Evolutionary conservation across 1,140 invertebrate genomes (phyloP).

Genomic region (Oncopeltus fasciatus): DNA sequence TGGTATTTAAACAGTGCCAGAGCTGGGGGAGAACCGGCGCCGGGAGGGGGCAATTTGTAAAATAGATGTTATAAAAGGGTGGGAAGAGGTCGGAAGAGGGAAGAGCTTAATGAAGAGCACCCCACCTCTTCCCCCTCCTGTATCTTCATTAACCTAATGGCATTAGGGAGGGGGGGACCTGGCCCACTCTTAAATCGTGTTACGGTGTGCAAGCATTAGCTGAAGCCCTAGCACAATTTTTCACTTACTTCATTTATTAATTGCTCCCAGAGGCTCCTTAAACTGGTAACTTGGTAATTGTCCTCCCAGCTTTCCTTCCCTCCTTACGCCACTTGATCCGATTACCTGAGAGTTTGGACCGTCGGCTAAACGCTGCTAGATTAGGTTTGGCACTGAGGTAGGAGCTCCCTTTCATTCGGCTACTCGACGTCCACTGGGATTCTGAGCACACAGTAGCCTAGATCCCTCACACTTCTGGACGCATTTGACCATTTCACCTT

Average conservation of each 20-base stretch:
- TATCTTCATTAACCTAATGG: constrained; percentile 18
- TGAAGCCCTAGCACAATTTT: neutral
- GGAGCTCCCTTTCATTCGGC: too few relatives aligned
- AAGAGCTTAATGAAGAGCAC: constrained; percentile 4
- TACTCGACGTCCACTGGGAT: too few relatives aligned
- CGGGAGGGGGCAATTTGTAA: constrained; percentile 10
- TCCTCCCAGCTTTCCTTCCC: neutral
- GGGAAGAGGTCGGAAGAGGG: constrained; percentile 13
- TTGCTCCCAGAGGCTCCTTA: constrained; percentile 5
- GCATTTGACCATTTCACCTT: too few relatives aligned
- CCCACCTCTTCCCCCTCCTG: constrained; percentile 1
- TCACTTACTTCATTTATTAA: constrained; percentile 11
- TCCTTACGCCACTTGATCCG: neutral
- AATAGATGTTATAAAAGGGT: constrained; percentile 17
- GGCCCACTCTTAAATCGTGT: neutral
- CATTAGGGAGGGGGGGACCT: neutral
- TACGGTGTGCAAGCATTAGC: neutral
- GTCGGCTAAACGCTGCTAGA: neutral
- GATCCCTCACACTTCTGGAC: too few relatives aligned
- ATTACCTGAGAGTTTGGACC: neutral
- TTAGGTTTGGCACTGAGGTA: neutral
- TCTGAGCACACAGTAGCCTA: too few relatives aligned
- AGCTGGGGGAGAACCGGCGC: neutral
- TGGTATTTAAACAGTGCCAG: constrained; percentile 11
- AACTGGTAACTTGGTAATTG: constrained; percentile 9